Evolutionary conservation across 2,888 invertebrate species (phyloP).

Genomic region (Thymelicus lineola): DNA sequence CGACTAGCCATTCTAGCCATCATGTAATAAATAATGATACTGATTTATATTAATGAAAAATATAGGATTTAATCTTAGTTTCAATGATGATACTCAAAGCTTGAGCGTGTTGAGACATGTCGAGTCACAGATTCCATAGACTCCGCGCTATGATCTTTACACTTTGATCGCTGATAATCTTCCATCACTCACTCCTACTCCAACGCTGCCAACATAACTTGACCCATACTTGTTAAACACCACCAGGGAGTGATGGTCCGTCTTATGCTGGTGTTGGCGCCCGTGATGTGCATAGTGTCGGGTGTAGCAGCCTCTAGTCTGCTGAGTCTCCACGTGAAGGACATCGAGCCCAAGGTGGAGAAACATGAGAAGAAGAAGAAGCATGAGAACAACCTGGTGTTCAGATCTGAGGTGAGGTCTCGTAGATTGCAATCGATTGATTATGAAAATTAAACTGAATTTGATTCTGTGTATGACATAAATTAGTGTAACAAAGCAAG

Average conservation of each 20-base stretch:
- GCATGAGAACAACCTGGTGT: constrained; percentile 89
- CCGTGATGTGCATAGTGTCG: constrained; percentile 98
- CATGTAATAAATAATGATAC: too few relatives aligned
- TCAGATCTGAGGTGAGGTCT: constrained; percentile 90
- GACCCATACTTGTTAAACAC: constrained; percentile 35
- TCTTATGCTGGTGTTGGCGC: constrained; percentile 98
- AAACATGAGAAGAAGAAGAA: constrained; percentile 88
- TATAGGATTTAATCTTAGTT: too few relatives aligned
- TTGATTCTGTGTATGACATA: too few relatives aligned
- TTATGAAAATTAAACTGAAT: too few relatives aligned
- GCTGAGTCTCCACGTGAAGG: constrained; percentile 94
- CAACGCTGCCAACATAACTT: constrained; percentile 39
- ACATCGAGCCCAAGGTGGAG: constrained; percentile 88
- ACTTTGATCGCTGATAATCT: constrained; percentile 87
- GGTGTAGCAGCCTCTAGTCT: constrained; percentile 97
- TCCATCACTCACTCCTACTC: neutral
- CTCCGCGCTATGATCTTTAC: constrained; percentile 82
- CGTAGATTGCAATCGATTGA: too few relatives aligned
- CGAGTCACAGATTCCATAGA: constrained; percentile 54
- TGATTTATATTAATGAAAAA: too few relatives aligned
- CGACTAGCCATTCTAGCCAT: too few relatives aligned
- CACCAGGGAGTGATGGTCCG: constrained; percentile 98
- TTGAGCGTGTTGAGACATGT: constrained; percentile 74
- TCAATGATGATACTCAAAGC: constrained; percentile 72
- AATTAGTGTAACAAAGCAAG: too few relatives aligned